Evolutionary conservation across 2,797 vertebrate species (phyloP).

Genomic region (Chrosomus eos): DNA sequence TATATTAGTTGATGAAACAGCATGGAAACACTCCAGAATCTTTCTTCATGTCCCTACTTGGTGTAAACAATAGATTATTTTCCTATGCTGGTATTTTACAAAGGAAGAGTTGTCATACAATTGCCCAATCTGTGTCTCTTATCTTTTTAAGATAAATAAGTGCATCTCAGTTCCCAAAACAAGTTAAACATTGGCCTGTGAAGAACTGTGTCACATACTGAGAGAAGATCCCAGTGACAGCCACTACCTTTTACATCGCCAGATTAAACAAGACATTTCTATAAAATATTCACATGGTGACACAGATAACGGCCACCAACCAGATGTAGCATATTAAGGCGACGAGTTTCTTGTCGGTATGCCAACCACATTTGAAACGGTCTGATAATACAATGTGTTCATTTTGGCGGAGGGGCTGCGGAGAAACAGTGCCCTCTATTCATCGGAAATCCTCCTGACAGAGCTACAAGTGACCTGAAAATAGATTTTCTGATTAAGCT

Average conservation of each 20-base stretch:
- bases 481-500: slow-evolving; percentile 86
- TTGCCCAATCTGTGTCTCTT: background rate
- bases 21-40: background rate
- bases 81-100: background rate
- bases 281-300: slow-evolving; percentile 40
- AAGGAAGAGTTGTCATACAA: background rate
- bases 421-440: slow-evolving; percentile 68
- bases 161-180: background rate
- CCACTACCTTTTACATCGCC: background rate
- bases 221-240: background rate
- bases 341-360: slow-evolving; percentile 12
- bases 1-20: background rate
- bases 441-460: slow-evolving; percentile 78
- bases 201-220: background rate
- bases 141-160: background rate
- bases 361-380: slow-evolving; percentile 48
- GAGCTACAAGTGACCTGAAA: slow-evolving; percentile 81
- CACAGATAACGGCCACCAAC: slow-evolving; percentile 14
- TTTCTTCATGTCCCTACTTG: background rate
- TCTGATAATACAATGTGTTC: slow-evolving; percentile 36
- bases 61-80: slow-evolving; percentile 1
- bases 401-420: slow-evolving; percentile 53
- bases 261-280: slow-evolving; percentile 11
- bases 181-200: background rate
- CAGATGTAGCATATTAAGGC: slow-evolving; percentile 19